phyloP scores from a whole-genome alignment of 2,797 vertebrate species.

The Cichlasoma orientale region DNA sequence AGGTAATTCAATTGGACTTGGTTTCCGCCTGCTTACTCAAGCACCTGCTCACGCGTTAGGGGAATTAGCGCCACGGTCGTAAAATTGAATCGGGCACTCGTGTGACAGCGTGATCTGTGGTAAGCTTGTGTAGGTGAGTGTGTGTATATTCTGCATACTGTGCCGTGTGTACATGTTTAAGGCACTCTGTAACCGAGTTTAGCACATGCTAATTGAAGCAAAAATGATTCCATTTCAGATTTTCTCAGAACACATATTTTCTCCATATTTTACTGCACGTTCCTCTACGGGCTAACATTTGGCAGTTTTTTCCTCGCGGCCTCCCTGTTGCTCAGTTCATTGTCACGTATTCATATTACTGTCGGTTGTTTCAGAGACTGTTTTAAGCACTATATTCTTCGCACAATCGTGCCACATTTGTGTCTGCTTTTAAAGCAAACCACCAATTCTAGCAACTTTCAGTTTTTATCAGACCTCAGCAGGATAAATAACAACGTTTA shows the following conservation, averaged over 20 bases:
- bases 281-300: not conserved
- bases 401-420: not conserved
- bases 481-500: too few species aligned
- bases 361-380: not conserved
- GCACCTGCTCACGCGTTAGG: slow-evolving; percentile 37
- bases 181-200: not conserved
- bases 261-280: slow-evolving; percentile 3
- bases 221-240: slow-evolving; percentile 28
- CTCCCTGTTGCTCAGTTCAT: not conserved
- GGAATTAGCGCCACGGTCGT: slow-evolving; percentile 46
- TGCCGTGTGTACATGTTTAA: slow-evolving; percentile 7
- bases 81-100: slow-evolving; percentile 32
- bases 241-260: slow-evolving; percentile 8
- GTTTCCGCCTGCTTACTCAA: slow-evolving; percentile 16
- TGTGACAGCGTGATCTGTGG: slow-evolving; percentile 25
- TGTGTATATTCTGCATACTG: not conserved
- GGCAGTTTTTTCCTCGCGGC: too few species aligned
- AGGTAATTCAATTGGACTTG: slow-evolving; percentile 42
- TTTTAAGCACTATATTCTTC: not conserved
- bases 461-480: too few species aligned
- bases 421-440: not conserved
- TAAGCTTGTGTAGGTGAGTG: slow-evolving; percentile 12
- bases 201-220: slow-evolving; percentile 23
- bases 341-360: not conserved
- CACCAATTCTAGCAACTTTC: not conserved